Base-by-base conservation (phyloP, 2,888 invertebrate genomes). In the Diloba caeruleocephala region DNA sequence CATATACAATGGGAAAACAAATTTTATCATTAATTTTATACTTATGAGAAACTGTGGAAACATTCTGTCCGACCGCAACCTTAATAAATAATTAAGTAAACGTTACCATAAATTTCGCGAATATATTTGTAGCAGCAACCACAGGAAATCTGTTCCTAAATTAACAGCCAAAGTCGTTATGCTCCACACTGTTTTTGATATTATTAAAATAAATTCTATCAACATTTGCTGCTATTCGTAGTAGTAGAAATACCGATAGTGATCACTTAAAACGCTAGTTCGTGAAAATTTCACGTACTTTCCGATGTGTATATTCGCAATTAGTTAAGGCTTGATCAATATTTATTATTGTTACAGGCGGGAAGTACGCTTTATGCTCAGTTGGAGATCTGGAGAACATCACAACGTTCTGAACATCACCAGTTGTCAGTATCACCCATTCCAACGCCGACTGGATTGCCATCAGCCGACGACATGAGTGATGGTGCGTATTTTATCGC, bases 291-390 rank as follows among this genome's bases (percentile, higher is more conserved):
- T 21, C 33, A 6, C 29, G 13, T 25, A 29, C 5, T 54, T 56
- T 53, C 37, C 15, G 4, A 42, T 59, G 26, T 65, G 55, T 52
- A 25, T 46, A 38, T 58, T 38, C 9, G 46, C 15, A 5, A 26
- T 31, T 64, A 19, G 36, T 55, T 52, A 36, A 41, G 41, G 51
- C 54, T 56, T 63, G 38, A 50, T 46, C 23, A 21, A n/a, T 54
- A 50, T 59, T 64, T 71, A 37, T 61, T 52, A 17, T 86, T 85
- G 74, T 84, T 82, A 15, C 91, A 97, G 97, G 96, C 96, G 79
- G 98, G 98, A 37, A 96, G 97, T 83, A 97, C 97, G 74, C 88
- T 98, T 63, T 96, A 96, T 87, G 98, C 98, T 17, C 97, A 98
- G 81, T 90, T 98, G 79, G 98, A 98, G 87, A 97, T 98, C 74